Evolutionary conservation across 1,140 invertebrate genomes (phyloP).

Genomic region (Leguminivora glycinivorella): DNA sequence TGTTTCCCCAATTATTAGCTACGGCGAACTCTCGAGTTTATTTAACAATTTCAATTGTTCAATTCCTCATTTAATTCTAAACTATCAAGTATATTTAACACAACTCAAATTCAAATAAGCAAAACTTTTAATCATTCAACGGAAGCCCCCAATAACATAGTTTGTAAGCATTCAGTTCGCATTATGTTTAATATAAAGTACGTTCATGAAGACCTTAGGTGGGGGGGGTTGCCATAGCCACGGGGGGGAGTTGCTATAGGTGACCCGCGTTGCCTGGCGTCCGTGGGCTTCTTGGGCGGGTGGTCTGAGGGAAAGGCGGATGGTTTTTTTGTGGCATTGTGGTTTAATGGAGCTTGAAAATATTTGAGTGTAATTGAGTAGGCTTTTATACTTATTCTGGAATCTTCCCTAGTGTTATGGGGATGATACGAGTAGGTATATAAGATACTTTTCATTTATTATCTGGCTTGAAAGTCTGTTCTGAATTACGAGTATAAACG

Average conservation of each 20-base stretch:
- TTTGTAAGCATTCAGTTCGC: slow-evolving; percentile 63
- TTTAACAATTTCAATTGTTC: no score
- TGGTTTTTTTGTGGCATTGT: background rate
- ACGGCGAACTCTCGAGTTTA: no score
- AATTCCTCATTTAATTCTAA: no score
- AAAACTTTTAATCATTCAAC: slow-evolving; percentile 34
- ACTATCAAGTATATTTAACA: no score
- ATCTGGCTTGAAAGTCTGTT: no score
- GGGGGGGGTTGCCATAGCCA: slow-evolving; percentile 65
- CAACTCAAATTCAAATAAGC: background rate
- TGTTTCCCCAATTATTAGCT: no score
- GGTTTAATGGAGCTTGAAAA: background rate
- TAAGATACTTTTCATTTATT: no score
- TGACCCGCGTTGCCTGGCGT: slow-evolving; percentile 59
- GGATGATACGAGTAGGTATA: no score
- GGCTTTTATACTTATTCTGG: background rate
- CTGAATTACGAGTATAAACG: no score
- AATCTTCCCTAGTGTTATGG: background rate
- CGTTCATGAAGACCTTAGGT: slow-evolving; percentile 62
- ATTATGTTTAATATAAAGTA: slow-evolving; percentile 50
- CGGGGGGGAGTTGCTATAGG: slow-evolving; percentile 67
- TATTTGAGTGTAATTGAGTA: background rate
- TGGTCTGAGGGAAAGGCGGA: background rate
- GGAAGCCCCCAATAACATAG: slow-evolving; percentile 50
- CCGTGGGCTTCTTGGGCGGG: slow-evolving; percentile 28